Percentiles rank a stretch among this genome's conserved stretches.
Evolutionary conservation across 2,113 vertebrate species (phyloP).

Genomic region (Eulemur macaco): DNA sequence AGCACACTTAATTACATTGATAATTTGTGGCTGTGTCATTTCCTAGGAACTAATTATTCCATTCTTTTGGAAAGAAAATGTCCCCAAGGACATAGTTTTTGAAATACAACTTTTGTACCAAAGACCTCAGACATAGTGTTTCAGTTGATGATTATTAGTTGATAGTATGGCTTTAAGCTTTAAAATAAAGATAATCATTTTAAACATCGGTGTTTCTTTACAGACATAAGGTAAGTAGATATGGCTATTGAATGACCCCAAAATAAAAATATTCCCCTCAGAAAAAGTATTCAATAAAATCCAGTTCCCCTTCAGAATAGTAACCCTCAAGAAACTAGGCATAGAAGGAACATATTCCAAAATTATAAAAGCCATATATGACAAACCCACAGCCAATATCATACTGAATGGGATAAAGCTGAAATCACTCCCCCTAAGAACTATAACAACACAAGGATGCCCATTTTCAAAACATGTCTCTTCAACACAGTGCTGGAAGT

Average conservation of each 20-base stretch:
- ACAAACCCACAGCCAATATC: no score
- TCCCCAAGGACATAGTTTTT: slow-evolving; percentile 55
- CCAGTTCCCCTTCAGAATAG: no score
- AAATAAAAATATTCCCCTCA: neutral
- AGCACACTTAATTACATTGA: slow-evolving; percentile 72
- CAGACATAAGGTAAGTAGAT: neutral
- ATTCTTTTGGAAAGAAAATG: slow-evolving; percentile 52
- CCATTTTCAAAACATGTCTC: no score
- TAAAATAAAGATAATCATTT: neutral
- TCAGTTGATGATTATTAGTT: slow-evolving; percentile 35
- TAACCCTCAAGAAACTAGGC: no score
- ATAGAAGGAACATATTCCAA: no score
- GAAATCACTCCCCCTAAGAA: no score
- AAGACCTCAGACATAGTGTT: slow-evolving; percentile 45
- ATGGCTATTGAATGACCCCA: neutral
- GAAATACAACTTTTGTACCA: slow-evolving; percentile 53
- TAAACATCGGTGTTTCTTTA: neutral
- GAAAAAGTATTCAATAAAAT: no score
- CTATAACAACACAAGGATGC: no score
- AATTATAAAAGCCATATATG: no score
- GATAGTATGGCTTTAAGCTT: slow-evolving; percentile 7
- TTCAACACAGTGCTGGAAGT: no score
- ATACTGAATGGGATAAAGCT: no score
- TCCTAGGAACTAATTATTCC: slow-evolving; percentile 70
- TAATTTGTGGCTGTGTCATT: slow-evolving; percentile 52